Conservation (phyloP, 2,888 invertebrate species). For the Sclerodermus sp. region DNA sequence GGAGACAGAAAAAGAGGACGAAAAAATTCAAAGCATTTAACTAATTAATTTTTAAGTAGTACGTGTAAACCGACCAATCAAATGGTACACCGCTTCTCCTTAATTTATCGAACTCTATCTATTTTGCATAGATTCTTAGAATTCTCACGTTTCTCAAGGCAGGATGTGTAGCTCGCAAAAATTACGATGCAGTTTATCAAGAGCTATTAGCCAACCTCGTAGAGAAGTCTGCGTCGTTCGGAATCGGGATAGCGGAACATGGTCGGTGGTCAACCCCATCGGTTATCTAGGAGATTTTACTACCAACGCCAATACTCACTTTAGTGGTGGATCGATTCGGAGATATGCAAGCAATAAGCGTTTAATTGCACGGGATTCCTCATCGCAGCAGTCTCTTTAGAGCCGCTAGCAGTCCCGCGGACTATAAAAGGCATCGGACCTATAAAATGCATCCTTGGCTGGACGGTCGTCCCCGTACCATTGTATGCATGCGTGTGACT, state of each 20-base stretch:
- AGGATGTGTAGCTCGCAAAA: background rate
- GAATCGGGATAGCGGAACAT: conserved; percentile 17
- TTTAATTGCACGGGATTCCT: conserved; percentile 59
- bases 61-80: too few relatives aligned
- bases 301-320: conserved; percentile 53
- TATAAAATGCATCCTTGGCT: conserved; percentile 58
- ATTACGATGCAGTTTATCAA: background rate
- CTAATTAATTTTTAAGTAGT: too few relatives aligned
- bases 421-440: conserved; percentile 58
- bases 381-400: conserved; percentile 49
- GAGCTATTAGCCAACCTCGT: background rate
- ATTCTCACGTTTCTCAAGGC: too few relatives aligned
- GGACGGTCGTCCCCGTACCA: conserved; percentile 47
- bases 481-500: conserved; percentile 43
- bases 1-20: too few relatives aligned
- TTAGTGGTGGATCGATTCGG: conserved; percentile 57
- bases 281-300: conserved; percentile 54
- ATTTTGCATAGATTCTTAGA: too few relatives aligned
- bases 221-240: conserved; percentile 5
- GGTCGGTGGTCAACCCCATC: conserved; percentile 29
- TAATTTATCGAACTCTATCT: too few relatives aligned
- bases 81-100: too few relatives aligned
- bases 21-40: too few relatives aligned
- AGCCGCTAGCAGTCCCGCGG: conserved; percentile 43
- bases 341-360: conserved; percentile 58